Percentiles rank a stretch among this genome's conserved stretches.
These are phyloP conservation scores for Hormiphora californensis DNA, from an alignment of 37 sponge, comb jelly and placozoan species.

Conservation along the genomic window DNA sequence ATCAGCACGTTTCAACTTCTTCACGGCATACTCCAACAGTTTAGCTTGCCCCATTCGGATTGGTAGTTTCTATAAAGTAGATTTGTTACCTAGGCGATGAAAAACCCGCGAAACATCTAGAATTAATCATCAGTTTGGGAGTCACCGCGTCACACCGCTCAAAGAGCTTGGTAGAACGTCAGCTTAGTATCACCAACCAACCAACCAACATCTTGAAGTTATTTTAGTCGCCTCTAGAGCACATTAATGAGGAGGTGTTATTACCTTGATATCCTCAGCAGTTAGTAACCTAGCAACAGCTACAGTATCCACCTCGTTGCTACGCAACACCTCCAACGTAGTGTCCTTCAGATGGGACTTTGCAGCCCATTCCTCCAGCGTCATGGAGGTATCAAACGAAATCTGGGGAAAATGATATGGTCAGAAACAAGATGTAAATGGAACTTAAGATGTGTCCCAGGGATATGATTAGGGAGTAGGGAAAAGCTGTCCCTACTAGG, in stretches of 20 bases:
- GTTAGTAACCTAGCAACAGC: background rate
- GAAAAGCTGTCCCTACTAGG: too few relatives aligned
- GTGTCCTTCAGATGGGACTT: constrained; percentile 28
- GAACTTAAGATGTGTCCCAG: too few relatives aligned
- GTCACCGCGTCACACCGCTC: background rate
- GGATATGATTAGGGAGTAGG: too few relatives aligned
- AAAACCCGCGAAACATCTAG: too few relatives aligned
- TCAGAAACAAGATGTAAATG: too few relatives aligned
- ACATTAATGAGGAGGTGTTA: background rate
- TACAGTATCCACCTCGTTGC: constrained; percentile 3
- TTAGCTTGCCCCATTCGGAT: constrained; percentile 29
- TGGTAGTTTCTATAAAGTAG: constrained; percentile 10
- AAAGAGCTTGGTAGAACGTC: background rate
- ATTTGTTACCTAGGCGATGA: too few relatives aligned
- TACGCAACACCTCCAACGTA: background rate
- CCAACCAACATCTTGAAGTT: too few relatives aligned
- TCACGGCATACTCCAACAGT: constrained; percentile 30
- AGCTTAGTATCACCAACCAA: too few relatives aligned
- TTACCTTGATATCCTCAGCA: constrained; percentile 42
- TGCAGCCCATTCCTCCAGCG: constrained; percentile 25
- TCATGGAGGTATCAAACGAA: too few relatives aligned
- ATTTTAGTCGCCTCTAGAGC: background rate
- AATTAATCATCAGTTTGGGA: background rate
- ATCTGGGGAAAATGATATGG: too few relatives aligned
- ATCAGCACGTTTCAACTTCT: constrained; percentile 32